phyloP scores from a whole-genome alignment of 2,797 vertebrate species.

The Miichthys miiuy region DNA sequence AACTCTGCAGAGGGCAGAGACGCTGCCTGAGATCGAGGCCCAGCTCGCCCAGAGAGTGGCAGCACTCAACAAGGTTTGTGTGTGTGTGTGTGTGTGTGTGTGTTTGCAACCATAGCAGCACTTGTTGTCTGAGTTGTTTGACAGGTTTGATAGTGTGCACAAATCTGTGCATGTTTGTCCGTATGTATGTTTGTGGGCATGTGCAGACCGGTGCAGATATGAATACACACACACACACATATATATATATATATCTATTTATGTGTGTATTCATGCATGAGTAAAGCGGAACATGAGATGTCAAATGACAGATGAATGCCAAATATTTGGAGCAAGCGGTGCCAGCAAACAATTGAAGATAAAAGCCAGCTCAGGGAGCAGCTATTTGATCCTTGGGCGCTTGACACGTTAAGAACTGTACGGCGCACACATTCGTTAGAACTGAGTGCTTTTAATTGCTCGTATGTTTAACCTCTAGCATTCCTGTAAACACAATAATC shows the following conservation, averaged over 20 bases:
- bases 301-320: constrained; percentile 37
- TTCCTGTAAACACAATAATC: constrained; percentile 45
- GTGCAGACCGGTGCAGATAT: too few species aligned
- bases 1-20: constrained; percentile 91
- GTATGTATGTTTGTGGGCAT: too few species aligned
- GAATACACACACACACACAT: constrained; percentile 9
- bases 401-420: constrained; percentile 38
- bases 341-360: constrained; percentile 26
- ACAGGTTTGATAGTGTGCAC: background rate
- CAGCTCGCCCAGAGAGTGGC: constrained; percentile 89
- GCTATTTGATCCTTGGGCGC: constrained; percentile 45
- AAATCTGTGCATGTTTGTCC: background rate
- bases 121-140: background rate
- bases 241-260: background rate
- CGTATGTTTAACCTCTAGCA: constrained; percentile 5
- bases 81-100: constrained; percentile 4
- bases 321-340: constrained; percentile 29
- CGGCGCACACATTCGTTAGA: background rate
- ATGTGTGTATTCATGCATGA: constrained; percentile 6
- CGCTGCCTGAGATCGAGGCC: constrained; percentile 93
- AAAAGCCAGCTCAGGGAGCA: constrained; percentile 31
- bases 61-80: constrained; percentile 90
- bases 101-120: background rate
- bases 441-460: constrained; percentile 37
- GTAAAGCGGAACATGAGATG: constrained; percentile 20